Conservation (phyloP, 2,113 vertebrate genomes). For the Gracilinanus agilis region DNA sequence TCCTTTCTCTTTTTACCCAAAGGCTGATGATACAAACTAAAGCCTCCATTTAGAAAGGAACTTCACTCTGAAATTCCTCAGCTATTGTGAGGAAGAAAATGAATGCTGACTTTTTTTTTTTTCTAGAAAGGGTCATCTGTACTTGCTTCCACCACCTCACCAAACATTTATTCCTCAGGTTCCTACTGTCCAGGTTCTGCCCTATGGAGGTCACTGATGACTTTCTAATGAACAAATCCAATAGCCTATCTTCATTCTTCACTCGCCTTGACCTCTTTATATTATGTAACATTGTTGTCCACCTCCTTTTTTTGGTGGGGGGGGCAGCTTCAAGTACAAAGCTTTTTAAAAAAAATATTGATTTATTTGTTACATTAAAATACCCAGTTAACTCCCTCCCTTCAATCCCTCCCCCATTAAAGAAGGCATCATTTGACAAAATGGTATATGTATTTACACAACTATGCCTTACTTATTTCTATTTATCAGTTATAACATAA, state of each 20-base stretch:
- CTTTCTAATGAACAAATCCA: not conserved
- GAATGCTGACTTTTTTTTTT: not conserved
- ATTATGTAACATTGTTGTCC: not conserved
- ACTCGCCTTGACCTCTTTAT: not conserved
- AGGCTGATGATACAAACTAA: not conserved
- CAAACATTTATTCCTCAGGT: not conserved
- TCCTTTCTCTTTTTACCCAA: not conserved
- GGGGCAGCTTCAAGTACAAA: too few relatives aligned
- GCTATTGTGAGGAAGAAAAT: not conserved
- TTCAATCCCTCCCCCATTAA: too few relatives aligned
- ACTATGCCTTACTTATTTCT: too few relatives aligned
- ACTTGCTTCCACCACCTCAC: not conserved
- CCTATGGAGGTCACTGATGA: not conserved
- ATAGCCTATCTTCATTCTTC: not conserved
- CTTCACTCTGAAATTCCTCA: not conserved
- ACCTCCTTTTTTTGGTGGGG: not conserved
- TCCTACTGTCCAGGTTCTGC: not conserved
- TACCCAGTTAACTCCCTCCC: too few relatives aligned
- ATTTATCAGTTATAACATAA: too few relatives aligned
- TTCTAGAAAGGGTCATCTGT: not conserved
- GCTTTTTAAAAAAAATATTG: too few relatives aligned
- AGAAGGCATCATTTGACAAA: too few relatives aligned
- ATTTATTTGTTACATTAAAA: too few relatives aligned
- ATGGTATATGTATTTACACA: too few relatives aligned
- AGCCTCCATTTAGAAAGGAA: not conserved